Evolutionary conservation across 2,888 invertebrate genomes (phyloP).

Genomic region (Metopia argyrocephala): DNA sequence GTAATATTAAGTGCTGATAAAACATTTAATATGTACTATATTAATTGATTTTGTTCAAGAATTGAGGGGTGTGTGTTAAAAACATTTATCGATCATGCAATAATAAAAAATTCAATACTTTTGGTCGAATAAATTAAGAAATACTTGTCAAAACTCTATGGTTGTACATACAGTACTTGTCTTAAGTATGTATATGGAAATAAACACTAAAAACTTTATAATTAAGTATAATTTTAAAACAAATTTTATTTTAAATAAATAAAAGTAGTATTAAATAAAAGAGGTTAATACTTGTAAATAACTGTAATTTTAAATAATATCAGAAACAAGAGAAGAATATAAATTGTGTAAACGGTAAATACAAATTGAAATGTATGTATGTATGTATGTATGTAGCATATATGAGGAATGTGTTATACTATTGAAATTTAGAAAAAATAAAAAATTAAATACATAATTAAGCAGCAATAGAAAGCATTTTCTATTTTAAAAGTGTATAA

Average conservation of each 20-base stretch:
- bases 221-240: not conserved
- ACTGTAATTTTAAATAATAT: too few species aligned
- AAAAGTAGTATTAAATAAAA: not conserved
- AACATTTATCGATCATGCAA: too few species aligned
- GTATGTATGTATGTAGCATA: too few species aligned
- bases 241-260: not conserved
- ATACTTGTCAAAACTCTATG: too few species aligned
- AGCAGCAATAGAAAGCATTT: not conserved
- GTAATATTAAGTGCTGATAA: not conserved
- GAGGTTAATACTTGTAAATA: too few species aligned
- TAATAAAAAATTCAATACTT: too few species aligned
- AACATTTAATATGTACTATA: not conserved
- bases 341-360: not conserved
- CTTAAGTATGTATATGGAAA: too few species aligned
- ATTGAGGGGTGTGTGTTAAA: too few species aligned
- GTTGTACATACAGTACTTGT: too few species aligned
- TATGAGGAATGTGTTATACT: not conserved
- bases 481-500: not conserved
- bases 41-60: too few species aligned
- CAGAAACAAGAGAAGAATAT: not conserved
- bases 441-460: not conserved
- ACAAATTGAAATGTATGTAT: not conserved
- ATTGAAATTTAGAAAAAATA: not conserved
- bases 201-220: too few species aligned
- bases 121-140: too few species aligned